Conservation (phyloP, 2,888 invertebrate species). For the Augochlorella aurata region DNA sequence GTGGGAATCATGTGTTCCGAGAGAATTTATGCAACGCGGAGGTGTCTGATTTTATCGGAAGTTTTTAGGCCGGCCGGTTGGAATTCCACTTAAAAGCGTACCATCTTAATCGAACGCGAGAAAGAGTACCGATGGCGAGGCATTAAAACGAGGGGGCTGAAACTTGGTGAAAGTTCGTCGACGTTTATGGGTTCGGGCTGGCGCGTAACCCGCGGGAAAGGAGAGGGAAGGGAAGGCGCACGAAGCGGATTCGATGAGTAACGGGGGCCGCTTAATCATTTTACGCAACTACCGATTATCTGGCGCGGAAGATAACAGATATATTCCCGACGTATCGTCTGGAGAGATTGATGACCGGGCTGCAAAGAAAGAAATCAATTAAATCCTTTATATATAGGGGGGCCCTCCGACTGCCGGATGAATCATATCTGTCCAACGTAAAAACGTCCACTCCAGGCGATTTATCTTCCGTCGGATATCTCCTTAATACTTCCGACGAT, state of each 20-base stretch:
- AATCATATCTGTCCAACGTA: conserved; percentile 41
- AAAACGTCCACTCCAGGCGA: conserved; percentile 43
- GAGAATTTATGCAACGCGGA: background rate
- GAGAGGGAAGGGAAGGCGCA: background rate
- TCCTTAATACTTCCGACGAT: conserved; percentile 49
- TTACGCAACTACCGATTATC: conserved; percentile 59
- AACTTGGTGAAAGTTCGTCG: conserved; percentile 45
- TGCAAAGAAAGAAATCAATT: conserved; percentile 58
- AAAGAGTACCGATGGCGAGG: background rate
- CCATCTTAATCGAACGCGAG: conserved; percentile 29
- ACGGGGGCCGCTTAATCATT: conserved; percentile 52
- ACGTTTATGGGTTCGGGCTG: conserved; percentile 35
- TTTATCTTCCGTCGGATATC: conserved; percentile 46
- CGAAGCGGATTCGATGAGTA: conserved; percentile 47
- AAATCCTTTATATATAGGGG: conserved; percentile 46
- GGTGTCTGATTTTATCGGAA: background rate
- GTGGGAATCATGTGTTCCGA: background rate
- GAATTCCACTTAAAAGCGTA: conserved; percentile 8
- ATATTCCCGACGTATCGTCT: conserved; percentile 34
- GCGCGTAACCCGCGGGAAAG: conserved; percentile 20
- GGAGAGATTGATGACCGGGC: conserved; percentile 47
- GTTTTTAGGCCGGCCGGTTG: background rate
- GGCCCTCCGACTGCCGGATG: conserved; percentile 13
- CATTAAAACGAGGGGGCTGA: conserved; percentile 42
- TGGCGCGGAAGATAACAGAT: conserved; percentile 51